phyloP scores from a whole-genome alignment of 1,140 invertebrate genomes.

The Musca domestica region DNA sequence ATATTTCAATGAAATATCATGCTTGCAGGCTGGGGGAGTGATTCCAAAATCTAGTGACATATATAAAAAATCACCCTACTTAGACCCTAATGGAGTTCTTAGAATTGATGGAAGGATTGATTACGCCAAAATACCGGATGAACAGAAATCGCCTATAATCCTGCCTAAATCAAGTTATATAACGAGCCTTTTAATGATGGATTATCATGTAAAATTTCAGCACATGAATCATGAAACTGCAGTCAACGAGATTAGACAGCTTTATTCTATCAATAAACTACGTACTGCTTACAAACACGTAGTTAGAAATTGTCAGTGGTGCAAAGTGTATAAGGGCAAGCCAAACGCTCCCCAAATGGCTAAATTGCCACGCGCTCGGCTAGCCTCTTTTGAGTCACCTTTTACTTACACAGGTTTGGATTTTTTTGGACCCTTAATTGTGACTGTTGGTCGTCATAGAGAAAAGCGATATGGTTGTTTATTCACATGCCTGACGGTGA shows the following conservation, averaged over 20 bases:
- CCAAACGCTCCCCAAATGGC: not conserved
- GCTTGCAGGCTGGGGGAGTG: no score
- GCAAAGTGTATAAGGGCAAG: not conserved
- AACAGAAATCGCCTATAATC: not conserved
- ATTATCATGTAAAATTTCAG: no score
- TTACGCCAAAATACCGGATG: no score
- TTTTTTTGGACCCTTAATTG: not conserved
- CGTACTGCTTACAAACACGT: not conserved
- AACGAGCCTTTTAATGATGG: not conserved
- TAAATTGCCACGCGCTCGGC: no score
- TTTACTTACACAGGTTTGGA: not conserved
- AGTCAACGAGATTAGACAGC: no score
- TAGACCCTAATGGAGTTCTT: no score
- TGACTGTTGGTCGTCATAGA: not conserved
- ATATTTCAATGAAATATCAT: no score
- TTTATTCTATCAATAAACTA: not conserved
- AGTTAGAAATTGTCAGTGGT: not conserved
- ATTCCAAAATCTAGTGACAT: no score
- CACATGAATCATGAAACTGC: no score
- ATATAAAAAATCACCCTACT: no score
- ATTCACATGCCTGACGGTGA: conserved; percentile 16
- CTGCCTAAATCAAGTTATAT: not conserved
- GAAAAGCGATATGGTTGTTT: not conserved
- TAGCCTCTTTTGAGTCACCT: not conserved
- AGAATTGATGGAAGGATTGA: no score